Base-by-base conservation (phyloP, 2,888 invertebrate species). In the Drosophila multiciliata region DNA sequence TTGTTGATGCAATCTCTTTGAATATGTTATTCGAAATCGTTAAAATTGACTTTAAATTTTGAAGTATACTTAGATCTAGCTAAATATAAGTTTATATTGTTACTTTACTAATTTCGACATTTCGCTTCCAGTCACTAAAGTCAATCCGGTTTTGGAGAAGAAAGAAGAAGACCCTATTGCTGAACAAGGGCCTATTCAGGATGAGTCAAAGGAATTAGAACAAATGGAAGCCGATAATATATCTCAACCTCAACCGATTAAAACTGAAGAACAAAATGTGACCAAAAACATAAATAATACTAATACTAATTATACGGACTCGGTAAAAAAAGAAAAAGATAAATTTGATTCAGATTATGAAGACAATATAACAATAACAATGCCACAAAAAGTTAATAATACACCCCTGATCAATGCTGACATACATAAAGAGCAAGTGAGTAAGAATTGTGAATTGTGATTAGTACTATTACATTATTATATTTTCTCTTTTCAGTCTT, bases 321-420 rank as follows among this genome's bases (percentile, higher is more conserved):
- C 61, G 42, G 7, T 55, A 3, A 74, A 76, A 66, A 76, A 78
- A 20, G 89, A 89, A 15, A 89, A 87, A 11, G 80, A 83, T 53
- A 88, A 88, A 68, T 94, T 94, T 50, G 95, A 95, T 90, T 87
- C 84, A 3, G 84, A 85, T 38, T 94, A 93, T 62, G 95, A 95
- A 52, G 94, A 95, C 92, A 94, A 95, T 92, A 94, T 95, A 88
- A 94, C 94, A 62, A 94, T 95, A 77, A 94, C 93, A 78, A 94
- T 95, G 92, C 95, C 95, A 74, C 86, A 91, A 49, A 90, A 90
- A 53, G 42, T 86, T 62, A 87, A 89, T 23, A 82, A 82, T 11
- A 45, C 66, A 2, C 50, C 60, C 9, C 26, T 66, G 50, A 52
- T 45, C 15, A 20, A 26, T n/a, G 26, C 49, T 11, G 75, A 69